Conservation (phyloP, 2,113 vertebrate genomes). For the Heterotis niloticus region DNA sequence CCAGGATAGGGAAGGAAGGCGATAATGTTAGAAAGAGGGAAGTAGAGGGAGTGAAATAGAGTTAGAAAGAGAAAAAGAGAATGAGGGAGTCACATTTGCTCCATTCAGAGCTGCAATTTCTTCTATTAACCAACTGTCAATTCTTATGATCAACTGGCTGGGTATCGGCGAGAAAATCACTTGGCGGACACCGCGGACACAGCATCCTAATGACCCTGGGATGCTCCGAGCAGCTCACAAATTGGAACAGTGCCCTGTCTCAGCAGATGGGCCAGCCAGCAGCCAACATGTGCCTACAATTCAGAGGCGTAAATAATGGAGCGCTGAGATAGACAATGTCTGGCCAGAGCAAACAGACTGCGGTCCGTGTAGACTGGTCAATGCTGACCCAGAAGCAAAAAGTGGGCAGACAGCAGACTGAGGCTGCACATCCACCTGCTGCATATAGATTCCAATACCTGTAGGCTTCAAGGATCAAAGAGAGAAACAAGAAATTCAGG, state of each 20-base stretch:
- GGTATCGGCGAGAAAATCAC: slow-evolving; percentile 41
- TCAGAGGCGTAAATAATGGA: neutral
- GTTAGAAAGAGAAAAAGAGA: neutral
- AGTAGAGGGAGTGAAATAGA: no score
- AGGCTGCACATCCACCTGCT: neutral
- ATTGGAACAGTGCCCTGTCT: neutral
- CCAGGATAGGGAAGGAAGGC: neutral
- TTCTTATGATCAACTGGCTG: slow-evolving; percentile 52
- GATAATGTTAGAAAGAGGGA: neutral
- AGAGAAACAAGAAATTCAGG: neutral
- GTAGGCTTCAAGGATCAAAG: neutral
- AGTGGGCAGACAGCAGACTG: neutral
- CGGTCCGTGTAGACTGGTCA: no score
- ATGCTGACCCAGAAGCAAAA: neutral
- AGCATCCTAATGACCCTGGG: neutral
- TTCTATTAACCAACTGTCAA: slow-evolving; percentile 48
- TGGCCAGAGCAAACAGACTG: no score
- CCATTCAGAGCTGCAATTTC: slow-evolving; percentile 27
- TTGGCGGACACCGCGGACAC: neutral
- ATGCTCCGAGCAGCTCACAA: neutral
- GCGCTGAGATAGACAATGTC: neutral
- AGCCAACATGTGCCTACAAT: neutral
- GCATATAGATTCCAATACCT: neutral
- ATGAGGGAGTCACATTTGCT: slow-evolving; percentile 29
- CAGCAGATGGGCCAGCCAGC: neutral